Evolutionary conservation across 2,113 vertebrate genomes (phyloP), one percentile per base, ranked within the genome.

Genomic region (Phalacrocorax pelagicus): DNA sequence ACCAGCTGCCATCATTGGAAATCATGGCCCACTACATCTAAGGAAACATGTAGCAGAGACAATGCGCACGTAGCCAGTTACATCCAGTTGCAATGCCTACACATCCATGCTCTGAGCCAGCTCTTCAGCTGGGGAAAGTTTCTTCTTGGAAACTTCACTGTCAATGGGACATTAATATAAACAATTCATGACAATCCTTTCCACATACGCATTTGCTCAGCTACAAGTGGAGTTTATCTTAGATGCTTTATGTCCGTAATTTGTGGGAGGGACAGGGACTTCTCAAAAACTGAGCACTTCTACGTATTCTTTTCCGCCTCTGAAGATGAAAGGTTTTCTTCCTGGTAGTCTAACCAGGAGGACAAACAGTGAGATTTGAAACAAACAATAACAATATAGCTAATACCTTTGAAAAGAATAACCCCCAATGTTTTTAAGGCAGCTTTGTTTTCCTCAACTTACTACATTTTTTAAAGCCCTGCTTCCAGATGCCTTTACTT

Each of bases 21-120:
- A 42, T 47, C 4, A 2, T 6, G 22, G 17, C 8, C 10, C 32
- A 9, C 8, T n/a, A 14, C 14, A 8, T 7, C 3, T 24, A 12
- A 55, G 9, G 47, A 93, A 62, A 74, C 12, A 8, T 0, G 0
- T 11, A 84, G 36, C n/a, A 62, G 38, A 71, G 12, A 29, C 19
- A 79, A 19, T 8, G 15, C 0, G 2, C 20, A 32, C 14, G 2
- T 5, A 16, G 46, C 10, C 38, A 36, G 44, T 36, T 22, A 58
- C 10, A 30, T 16, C 13, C 51, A n/a, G 12, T 13, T 66, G 9
- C 16, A 4, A 4, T 34, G 15, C 8, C 32, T 58, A 11, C 11
- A 11, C 71, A 36, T n/a, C 34, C 23, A 10, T 21, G 36, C 36
- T 71, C 18, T 47, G 40, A 65, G 26, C 12, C 55, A 86, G 32